Evolutionary conservation across 2,888 invertebrate genomes (phyloP).

Genomic region (Campoplex capitator): DNA sequence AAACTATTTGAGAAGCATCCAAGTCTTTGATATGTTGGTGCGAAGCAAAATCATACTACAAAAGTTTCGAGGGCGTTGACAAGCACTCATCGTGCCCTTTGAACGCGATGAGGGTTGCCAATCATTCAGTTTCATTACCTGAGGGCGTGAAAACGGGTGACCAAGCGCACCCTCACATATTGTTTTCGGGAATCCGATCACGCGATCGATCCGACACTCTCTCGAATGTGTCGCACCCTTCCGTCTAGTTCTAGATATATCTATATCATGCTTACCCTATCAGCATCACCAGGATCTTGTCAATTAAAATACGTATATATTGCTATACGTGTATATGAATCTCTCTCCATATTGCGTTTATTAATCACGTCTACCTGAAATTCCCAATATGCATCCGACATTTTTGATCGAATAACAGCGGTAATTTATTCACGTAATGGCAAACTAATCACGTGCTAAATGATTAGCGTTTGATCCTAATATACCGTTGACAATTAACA

Average conservation of each 20-base stretch:
- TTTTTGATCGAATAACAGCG: background rate
- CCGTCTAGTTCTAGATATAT: background rate
- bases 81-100: slow-evolving; percentile 14
- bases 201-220: slow-evolving; percentile 45
- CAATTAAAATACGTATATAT: slow-evolving; percentile 25
- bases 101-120: background rate
- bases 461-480: background rate
- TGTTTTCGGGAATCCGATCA: slow-evolving; percentile 63
- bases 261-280: slow-evolving; percentile 22
- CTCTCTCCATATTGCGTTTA: slow-evolving; percentile 7
- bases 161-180: slow-evolving; percentile 46
- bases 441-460: background rate
- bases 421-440: background rate
- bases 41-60: background rate
- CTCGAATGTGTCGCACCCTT: slow-evolving; percentile 33
- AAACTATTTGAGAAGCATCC: background rate
- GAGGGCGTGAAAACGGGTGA: slow-evolving; percentile 22
- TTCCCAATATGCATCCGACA: background rate
- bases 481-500: background rate
- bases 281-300: slow-evolving; percentile 31
- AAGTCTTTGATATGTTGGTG: background rate
- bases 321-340: background rate
- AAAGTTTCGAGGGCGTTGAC: background rate
- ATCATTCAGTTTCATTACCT: slow-evolving; percentile 1
- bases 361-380: slow-evolving; percentile 8